Evolutionary conservation across 2,113 vertebrate species (phyloP).

Genomic region (Scopus umbretta): DNA sequence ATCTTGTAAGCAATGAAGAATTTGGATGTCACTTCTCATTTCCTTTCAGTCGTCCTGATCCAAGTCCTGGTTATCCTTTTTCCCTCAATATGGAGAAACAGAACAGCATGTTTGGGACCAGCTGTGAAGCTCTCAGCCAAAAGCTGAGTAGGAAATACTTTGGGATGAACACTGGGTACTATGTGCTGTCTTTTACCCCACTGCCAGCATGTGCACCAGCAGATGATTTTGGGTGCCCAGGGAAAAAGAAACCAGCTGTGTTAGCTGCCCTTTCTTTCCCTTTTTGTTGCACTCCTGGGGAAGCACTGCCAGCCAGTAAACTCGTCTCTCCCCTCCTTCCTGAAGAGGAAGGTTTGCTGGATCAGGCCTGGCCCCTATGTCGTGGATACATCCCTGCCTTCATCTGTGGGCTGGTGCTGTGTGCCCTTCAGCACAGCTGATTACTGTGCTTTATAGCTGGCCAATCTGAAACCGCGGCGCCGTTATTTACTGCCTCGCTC

Average conservation of each 20-base stretch:
- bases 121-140: slow-evolving; percentile 23
- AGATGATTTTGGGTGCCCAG: neutral
- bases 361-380: too few species aligned
- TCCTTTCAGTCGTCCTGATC: neutral
- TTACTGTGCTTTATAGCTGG: neutral
- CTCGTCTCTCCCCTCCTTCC: neutral
- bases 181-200: neutral
- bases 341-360: neutral
- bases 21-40: slow-evolving; percentile 57
- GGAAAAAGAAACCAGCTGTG: neutral
- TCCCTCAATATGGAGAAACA: neutral
- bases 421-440: neutral
- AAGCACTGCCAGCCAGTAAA: neutral
- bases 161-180: neutral
- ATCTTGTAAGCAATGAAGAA: slow-evolving; percentile 32
- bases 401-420: too few species aligned
- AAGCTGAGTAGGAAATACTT: neutral
- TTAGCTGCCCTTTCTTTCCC: neutral
- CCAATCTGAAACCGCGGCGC: neutral
- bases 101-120: slow-evolving; percentile 24
- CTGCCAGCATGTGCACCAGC: neutral
- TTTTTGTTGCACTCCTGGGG: neutral
- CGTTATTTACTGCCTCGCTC: neutral
- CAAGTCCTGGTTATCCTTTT: slow-evolving; percentile 31
- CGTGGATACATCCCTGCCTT: neutral